A percentile compares a stretch with the other conserved stretches of the same genome.
These are phyloP conservation scores for cat (Felis catus) DNA, from an alignment of 2,113 vertebrate genomes.

Conservation along the genomic window F.catus_Fca126_mat1.0 CM031414.1:12534501-12535000, in stretches of 20 bases:
- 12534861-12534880: neutral
- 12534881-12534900: neutral
- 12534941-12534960: neutral
- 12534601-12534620: neutral
- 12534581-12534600: neutral
- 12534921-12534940: neutral
- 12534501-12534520: neutral
- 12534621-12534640: neutral
- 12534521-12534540: neutral
- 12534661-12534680: neutral
- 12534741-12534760: neutral
- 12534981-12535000: neutral
- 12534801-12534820: neutral
- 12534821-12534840: neutral
- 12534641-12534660: neutral
- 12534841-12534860: neutral
- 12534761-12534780: neutral
- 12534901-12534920: neutral
- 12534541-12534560: neutral
- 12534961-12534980: neutral
- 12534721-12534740: constrained; percentile 26
- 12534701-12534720: neutral
- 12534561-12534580: neutral
- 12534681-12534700: neutral
- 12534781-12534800: neutral